phyloP scores from a whole-genome alignment of 2,113 vertebrate genomes.

The Eublepharis macularius region DNA sequence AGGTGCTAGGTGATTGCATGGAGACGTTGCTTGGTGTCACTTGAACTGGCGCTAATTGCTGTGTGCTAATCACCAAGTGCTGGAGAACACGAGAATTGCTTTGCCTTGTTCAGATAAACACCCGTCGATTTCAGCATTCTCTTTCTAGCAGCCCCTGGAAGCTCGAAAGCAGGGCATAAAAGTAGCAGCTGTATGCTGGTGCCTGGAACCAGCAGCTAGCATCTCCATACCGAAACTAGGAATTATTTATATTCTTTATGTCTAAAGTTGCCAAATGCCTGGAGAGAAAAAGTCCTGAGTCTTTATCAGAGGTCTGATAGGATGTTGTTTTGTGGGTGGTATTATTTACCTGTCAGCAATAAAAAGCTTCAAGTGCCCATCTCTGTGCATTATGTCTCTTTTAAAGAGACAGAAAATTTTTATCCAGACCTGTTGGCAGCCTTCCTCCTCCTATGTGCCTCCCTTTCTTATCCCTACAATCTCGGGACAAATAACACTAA shows the following conservation, averaged over 20 bases:
- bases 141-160: background rate
- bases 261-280: background rate
- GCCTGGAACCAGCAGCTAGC: too few species aligned
- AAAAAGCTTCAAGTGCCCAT: too few species aligned
- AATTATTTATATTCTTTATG: background rate
- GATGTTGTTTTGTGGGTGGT: too few species aligned
- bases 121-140: background rate
- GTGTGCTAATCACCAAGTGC: background rate
- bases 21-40: background rate
- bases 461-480: too few species aligned
- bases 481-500: background rate
- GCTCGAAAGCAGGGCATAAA: background rate
- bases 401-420: too few species aligned
- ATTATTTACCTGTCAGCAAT: too few species aligned
- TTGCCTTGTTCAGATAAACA: background rate
- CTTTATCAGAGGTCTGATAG: too few species aligned
- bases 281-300: too few species aligned
- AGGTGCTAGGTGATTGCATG: too few species aligned
- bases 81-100: background rate
- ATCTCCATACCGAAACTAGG: background rate
- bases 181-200: background rate
- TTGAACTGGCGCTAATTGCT: background rate
- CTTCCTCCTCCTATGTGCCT: too few species aligned
- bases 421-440: too few species aligned
- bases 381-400: too few species aligned